A percentile compares a stretch with the other conserved stretches of the same genome.
Conservation (phyloP, 2,113 vertebrate genomes). For the Apistogramma diplotaenia region DNA sequence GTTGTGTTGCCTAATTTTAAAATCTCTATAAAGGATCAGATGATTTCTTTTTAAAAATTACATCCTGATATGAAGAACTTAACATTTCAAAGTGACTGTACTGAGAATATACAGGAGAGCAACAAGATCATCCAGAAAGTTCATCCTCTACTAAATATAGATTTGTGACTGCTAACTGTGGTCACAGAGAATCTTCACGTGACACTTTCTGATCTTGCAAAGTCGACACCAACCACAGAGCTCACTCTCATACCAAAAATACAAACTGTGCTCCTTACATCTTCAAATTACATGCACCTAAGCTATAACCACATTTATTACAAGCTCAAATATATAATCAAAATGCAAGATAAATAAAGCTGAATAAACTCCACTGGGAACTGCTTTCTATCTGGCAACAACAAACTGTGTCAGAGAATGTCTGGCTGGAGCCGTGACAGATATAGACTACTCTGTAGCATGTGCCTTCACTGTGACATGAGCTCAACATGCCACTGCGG, state of each 20-base stretch:
- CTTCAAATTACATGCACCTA: constrained; percentile 15
- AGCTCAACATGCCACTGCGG: not conserved
- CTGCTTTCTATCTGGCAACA: not conserved
- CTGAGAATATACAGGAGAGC: not conserved
- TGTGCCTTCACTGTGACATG: not conserved
- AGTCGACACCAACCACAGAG: not conserved
- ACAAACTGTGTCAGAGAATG: not conserved
- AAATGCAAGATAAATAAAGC: not conserved
- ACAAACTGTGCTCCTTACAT: not conserved
- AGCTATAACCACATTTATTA: not conserved
- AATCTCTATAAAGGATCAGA: no score
- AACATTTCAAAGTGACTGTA: not conserved
- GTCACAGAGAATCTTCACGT: not conserved
- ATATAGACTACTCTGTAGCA: not conserved
- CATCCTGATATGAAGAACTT: not conserved
- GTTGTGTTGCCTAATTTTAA: not conserved
- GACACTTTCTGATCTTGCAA: not conserved
- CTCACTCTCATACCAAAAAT: not conserved
- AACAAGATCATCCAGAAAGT: not conserved
- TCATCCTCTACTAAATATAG: not conserved
- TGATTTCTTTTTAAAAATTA: not conserved
- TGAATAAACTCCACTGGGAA: not conserved
- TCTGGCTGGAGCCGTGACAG: not conserved
- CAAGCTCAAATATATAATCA: not conserved
- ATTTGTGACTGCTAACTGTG: not conserved